These are phyloP conservation scores for Pomatorhinus ruficollis DNA, from an alignment of 2,113 vertebrate genomes.

Conservation along the genomic window DNA sequence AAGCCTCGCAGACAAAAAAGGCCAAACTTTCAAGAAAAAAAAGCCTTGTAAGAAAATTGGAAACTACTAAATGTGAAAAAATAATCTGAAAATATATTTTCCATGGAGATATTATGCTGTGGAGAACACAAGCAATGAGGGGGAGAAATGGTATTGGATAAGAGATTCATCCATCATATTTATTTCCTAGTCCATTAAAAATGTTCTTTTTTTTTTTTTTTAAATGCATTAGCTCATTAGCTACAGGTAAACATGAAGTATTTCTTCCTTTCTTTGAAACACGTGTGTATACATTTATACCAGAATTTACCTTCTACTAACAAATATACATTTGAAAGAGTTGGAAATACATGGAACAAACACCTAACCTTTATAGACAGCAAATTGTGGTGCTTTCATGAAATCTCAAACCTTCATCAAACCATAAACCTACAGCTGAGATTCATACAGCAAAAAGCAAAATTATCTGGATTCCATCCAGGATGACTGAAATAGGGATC, in stretches of 20 bases:
- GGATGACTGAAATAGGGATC: conserved; percentile 44
- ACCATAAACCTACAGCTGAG: conserved; percentile 56
- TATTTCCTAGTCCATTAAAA: not conserved
- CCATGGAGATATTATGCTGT: not conserved
- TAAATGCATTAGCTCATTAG: not conserved
- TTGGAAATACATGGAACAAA: conserved; percentile 1
- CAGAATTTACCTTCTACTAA: not conserved
- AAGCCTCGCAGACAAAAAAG: not conserved
- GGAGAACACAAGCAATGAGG: not conserved
- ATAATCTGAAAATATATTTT: not conserved
- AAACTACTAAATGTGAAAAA: not conserved
- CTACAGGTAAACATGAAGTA: not conserved
- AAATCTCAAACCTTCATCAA: conserved; percentile 32
- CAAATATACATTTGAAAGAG: conserved; percentile 1
- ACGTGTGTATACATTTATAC: not conserved
- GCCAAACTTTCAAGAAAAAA: not conserved
- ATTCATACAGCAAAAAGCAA: conserved; percentile 55
- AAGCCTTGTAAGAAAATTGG: not conserved
- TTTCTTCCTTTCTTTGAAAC: not conserved
- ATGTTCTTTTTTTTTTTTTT: not conserved
- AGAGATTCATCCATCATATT: not conserved
- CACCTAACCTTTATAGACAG: conserved; percentile 3
- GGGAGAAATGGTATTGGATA: not conserved
- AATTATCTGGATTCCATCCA: conserved; percentile 63
- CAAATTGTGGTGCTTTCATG: conserved; percentile 49